Conservation (phyloP, 2,113 vertebrate genomes). For the Thryonomys swinderianus region DNA sequence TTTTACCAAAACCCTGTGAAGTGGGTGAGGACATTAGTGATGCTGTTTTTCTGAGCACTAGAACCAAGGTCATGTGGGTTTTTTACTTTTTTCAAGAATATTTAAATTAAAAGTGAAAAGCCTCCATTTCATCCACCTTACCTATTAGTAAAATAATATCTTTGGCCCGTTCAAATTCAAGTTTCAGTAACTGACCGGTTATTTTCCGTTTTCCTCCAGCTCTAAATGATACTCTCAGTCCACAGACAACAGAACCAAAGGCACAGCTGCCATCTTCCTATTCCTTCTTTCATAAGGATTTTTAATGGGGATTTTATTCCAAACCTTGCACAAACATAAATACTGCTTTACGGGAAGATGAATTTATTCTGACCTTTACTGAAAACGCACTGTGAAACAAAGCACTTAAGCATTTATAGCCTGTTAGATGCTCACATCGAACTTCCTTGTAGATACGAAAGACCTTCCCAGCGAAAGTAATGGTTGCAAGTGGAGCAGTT, state of each 20-base stretch:
- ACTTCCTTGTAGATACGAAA: conserved; percentile 80
- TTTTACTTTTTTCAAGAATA: conserved; percentile 42
- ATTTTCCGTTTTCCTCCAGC: conserved; percentile 23
- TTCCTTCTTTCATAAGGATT: conserved; percentile 24
- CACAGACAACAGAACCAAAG: conserved; percentile 37
- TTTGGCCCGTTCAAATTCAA: neutral
- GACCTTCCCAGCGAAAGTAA: conserved; percentile 82
- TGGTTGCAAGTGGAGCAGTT: conserved; percentile 68
- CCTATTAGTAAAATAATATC: conserved; percentile 41
- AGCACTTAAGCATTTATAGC: conserved; percentile 86
- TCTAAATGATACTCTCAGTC: neutral
- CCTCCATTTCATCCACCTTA: conserved; percentile 47
- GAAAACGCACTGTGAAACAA: conserved; percentile 88
- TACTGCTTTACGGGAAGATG: conserved; percentile 80
- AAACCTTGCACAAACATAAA: conserved; percentile 81
- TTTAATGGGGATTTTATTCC: conserved; percentile 74
- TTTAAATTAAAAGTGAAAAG: conserved; percentile 52
- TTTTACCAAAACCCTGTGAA: conserved; percentile 36
- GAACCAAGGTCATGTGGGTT: neutral
- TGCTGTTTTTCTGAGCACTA: conserved; percentile 10
- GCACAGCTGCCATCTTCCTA: conserved; percentile 55
- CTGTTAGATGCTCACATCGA: conserved; percentile 85
- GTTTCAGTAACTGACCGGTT: neutral
- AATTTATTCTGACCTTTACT: conserved; percentile 90
- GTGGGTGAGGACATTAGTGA: neutral